Percentiles rank a stretch among this genome's conserved stretches.
Evolutionary conservation across 2,113 vertebrate genomes (phyloP).

Genomic region (Thunnus maccoyii): DNA sequence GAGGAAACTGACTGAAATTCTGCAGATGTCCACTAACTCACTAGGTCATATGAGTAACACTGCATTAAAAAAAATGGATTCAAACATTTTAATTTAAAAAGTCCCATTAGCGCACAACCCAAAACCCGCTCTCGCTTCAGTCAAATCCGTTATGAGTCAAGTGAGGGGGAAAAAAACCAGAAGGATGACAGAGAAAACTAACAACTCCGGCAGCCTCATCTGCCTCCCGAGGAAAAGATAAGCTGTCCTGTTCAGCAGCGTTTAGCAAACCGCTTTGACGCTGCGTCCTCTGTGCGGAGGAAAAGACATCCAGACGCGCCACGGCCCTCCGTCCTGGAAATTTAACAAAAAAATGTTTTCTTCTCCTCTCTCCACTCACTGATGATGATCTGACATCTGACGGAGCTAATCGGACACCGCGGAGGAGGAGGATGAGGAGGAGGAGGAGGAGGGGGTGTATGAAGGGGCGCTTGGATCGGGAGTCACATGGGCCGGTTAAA

Average conservation of each 20-base stretch:
- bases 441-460: slow-evolving; percentile 26
- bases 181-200: slow-evolving; percentile 19
- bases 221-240: slow-evolving; percentile 18
- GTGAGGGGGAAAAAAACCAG: not conserved
- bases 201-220: slow-evolving; percentile 41
- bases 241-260: slow-evolving; percentile 72
- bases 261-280: slow-evolving; percentile 54
- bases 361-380: slow-evolving; percentile 18
- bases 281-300: slow-evolving; percentile 64
- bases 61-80: not conserved
- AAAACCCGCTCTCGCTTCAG: slow-evolving; percentile 17
- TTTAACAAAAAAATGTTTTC: slow-evolving; percentile 1
- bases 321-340: slow-evolving; percentile 17
- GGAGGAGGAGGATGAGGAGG: slow-evolving; percentile 27
- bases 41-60: slow-evolving; percentile 3
- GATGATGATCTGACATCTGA: slow-evolving; percentile 48
- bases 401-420: slow-evolving; percentile 43
- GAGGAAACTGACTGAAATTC: not conserved
- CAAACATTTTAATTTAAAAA: not conserved
- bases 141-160: slow-evolving; percentile 37
- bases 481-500: slow-evolving; percentile 56
- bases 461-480: slow-evolving; percentile 37
- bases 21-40: slow-evolving; percentile 26
- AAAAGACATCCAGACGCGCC: slow-evolving; percentile 45
- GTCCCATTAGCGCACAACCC: not conserved